Conservation (phyloP, 1,140 invertebrate genomes). For the Drosophila novamexicana region DNA sequence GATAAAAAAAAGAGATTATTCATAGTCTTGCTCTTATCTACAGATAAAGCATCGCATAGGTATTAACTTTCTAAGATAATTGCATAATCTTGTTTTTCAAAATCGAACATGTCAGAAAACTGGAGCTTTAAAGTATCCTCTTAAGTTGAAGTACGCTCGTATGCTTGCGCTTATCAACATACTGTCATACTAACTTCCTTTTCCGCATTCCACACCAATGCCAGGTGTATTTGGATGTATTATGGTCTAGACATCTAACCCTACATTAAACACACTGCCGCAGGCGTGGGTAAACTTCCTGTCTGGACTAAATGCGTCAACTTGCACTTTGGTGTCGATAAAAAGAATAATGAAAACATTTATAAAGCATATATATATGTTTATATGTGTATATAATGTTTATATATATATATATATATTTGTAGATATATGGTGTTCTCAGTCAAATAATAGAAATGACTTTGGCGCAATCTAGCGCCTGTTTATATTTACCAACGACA, state of each 20-base stretch:
- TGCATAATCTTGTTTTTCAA: no score
- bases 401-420: neutral
- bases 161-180: neutral
- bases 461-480: conserved; percentile 30
- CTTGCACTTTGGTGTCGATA: conserved; percentile 39
- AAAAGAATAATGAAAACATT: conserved; percentile 36
- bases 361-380: neutral
- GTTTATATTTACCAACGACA: conserved; percentile 41
- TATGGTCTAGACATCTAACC: conserved; percentile 16
- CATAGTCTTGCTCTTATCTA: no score
- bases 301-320: conserved; percentile 23
- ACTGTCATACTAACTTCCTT: conserved; percentile 5
- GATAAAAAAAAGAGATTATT: no score
- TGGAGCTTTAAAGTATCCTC: no score
- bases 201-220: conserved; percentile 14
- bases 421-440: neutral
- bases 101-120: neutral
- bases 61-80: neutral
- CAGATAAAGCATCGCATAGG: neutral
- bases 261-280: conserved; percentile 11
- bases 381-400: neutral
- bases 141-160: neutral
- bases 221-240: conserved; percentile 7
- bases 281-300: conserved; percentile 34
- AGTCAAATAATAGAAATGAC: conserved; percentile 10